phyloP scores from a whole-genome alignment of 1,140 invertebrate species.

The Diachasmimorpha longicaudata region DNA sequence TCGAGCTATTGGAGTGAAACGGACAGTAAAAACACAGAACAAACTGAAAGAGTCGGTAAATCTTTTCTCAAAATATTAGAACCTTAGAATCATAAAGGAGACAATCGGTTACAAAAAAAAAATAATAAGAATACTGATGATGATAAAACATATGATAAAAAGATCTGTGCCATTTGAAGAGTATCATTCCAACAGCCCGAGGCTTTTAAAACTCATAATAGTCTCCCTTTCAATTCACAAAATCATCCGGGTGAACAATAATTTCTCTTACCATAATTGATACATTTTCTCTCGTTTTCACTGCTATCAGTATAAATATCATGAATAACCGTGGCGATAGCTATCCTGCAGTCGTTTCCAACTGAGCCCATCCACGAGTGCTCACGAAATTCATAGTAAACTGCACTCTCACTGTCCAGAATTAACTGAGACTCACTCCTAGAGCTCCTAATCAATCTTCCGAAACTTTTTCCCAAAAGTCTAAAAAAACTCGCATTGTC shows the following conservation, averaged over 20 bases:
- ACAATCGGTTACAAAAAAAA: too few relatives aligned
- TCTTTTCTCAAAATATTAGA: too few relatives aligned
- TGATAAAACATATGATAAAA: too few relatives aligned
- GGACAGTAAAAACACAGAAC: too few relatives aligned
- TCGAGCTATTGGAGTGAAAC: too few relatives aligned
- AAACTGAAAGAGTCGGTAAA: too few relatives aligned
- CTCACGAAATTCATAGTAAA: slow-evolving; percentile 42
- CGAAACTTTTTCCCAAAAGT: slow-evolving; percentile 44
- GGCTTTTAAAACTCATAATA: background rate
- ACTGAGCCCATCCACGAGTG: slow-evolving; percentile 41
- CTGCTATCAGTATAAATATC: slow-evolving; percentile 32
- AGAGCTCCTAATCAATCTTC: slow-evolving; percentile 22
- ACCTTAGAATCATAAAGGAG: too few relatives aligned
- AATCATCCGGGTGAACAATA: background rate
- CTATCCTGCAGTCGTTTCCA: slow-evolving; percentile 36
- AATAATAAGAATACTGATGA: too few relatives aligned
- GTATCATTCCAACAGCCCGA: too few relatives aligned
- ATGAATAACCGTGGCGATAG: slow-evolving; percentile 40
- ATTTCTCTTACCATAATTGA: background rate
- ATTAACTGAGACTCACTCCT: slow-evolving; percentile 25
- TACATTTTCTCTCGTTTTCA: slow-evolving; percentile 11
- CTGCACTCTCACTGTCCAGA: background rate
- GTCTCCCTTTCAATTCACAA: background rate
- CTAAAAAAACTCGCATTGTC: slow-evolving; percentile 42
- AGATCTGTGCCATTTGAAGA: too few relatives aligned